Percentiles rank a stretch among this genome's conserved stretches.
phyloP scores from a whole-genome alignment of 1,140 invertebrate genomes.

The Leptinotarsa undecemlineata region DNA sequence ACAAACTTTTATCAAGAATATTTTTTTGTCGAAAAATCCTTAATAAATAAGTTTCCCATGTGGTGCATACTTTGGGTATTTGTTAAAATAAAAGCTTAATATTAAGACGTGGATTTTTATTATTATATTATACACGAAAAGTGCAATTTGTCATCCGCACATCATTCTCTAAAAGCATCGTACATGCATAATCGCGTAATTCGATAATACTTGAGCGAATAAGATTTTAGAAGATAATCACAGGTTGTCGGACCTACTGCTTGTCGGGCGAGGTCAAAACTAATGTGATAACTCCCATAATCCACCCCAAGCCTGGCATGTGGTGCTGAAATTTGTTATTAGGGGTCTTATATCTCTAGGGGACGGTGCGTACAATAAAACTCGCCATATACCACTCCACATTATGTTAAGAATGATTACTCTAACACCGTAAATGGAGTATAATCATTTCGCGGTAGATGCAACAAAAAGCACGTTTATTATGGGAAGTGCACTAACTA shows the following conservation, averaged over 20 bases:
- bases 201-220: slow-evolving; percentile 24
- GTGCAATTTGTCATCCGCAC: no score
- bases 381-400: slow-evolving; percentile 15
- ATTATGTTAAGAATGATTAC: slow-evolving; percentile 18
- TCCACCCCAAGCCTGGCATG: slow-evolving; percentile 31
- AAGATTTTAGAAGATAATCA: slow-evolving; percentile 28
- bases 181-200: slow-evolving; percentile 9
- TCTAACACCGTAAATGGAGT: slow-evolving; percentile 6
- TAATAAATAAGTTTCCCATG: no score
- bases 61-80: no score
- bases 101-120: no score
- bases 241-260: slow-evolving; percentile 28
- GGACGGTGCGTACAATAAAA: slow-evolving; percentile 23
- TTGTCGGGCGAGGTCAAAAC: slow-evolving; percentile 27
- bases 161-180: neutral
- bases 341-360: slow-evolving; percentile 27
- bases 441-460: slow-evolving; percentile 11
- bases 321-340: slow-evolving; percentile 33
- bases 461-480: neutral
- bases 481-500: neutral
- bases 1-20: no score
- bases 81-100: no score
- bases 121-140: no score
- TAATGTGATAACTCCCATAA: slow-evolving; percentile 33
- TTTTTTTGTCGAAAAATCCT: no score